These are phyloP conservation scores for Hydractinia symbiolongicarpus DNA, from an alignment of 30 jellyfish, hydroid and myxozoan genomes.

Conservation along the genomic window DNA sequence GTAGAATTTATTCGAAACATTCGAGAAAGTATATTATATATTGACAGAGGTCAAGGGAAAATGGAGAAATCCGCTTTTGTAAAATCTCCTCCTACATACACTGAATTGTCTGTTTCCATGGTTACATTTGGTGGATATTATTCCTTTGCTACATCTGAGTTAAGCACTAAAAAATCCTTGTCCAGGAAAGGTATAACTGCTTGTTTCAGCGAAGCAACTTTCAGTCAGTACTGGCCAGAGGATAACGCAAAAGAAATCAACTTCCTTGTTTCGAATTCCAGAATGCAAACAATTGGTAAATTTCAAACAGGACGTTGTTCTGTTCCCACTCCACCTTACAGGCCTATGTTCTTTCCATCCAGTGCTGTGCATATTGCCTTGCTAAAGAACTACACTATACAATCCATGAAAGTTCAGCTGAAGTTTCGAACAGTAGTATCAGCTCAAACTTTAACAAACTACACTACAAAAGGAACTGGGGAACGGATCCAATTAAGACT, in stretches of 20 bases:
- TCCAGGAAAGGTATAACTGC: constrained; percentile 67
- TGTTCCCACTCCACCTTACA: constrained; percentile 36
- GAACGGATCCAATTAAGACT: constrained; percentile 49
- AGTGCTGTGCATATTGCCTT: constrained; percentile 72
- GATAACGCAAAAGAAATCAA: constrained; percentile 43
- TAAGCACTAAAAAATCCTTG: constrained; percentile 51
- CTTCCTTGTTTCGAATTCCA: constrained; percentile 15
- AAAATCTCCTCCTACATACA: constrained; percentile 91
- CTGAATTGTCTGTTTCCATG: constrained; percentile 62
- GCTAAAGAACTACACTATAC: constrained; percentile 33
- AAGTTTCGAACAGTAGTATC: constrained; percentile 78
- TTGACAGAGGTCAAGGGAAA: constrained; percentile 74
- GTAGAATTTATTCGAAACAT: constrained; percentile 72
- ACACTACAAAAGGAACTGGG: constrained; percentile 57
- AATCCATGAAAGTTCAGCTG: constrained; percentile 49
- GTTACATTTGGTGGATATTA: constrained; percentile 76
- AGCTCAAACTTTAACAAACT: constrained; percentile 62
- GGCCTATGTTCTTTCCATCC: constrained; percentile 85
- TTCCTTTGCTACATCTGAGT: constrained; percentile 52
- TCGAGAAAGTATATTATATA: constrained; percentile 64
- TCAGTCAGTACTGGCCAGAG: constrained; percentile 46
- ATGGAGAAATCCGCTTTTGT: constrained; percentile 41
- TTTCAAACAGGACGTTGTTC: constrained; percentile 43
- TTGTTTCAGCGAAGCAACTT: constrained; percentile 68
- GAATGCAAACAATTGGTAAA: constrained; percentile 15